Conservation (phyloP, 1,140 invertebrate genomes). For the Cydia fagiglandana region DNA sequence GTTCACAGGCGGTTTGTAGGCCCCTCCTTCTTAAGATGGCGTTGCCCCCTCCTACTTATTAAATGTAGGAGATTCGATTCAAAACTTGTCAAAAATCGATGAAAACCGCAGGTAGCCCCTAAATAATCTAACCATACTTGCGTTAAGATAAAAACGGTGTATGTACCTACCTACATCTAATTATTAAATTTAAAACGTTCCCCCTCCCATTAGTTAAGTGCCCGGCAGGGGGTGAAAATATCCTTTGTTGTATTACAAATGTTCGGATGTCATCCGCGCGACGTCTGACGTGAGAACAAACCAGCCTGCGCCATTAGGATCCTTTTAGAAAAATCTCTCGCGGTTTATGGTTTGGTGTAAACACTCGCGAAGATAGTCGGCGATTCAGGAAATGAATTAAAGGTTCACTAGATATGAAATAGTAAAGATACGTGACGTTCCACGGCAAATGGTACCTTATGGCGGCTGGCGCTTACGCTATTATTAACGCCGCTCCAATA, state of each 20-base stretch:
- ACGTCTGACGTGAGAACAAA: constrained; percentile 71
- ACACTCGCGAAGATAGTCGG: neutral
- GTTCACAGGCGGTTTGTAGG: constrained; percentile 70
- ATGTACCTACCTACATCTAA: neutral
- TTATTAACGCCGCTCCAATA: too few species aligned
- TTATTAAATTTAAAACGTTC: constrained; percentile 12
- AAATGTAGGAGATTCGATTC: neutral
- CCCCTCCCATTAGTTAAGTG: constrained; percentile 54
- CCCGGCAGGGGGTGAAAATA: constrained; percentile 51
- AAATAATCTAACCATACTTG: too few species aligned
- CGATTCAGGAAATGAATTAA: too few species aligned
- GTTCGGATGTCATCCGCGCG: constrained; percentile 63
- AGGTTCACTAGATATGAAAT: too few species aligned
- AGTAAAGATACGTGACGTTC: too few species aligned
- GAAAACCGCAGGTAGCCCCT: too few species aligned
- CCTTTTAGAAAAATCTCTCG: constrained; percentile 13
- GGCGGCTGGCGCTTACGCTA: too few species aligned
- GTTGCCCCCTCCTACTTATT: constrained; percentile 61
- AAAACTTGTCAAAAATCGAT: too few species aligned
- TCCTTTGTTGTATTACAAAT: constrained; percentile 73
- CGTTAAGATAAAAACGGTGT: neutral
- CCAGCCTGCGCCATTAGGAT: constrained; percentile 48
- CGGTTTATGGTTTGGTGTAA: constrained; percentile 1
- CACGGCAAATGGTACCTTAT: too few species aligned
- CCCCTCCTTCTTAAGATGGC: constrained; percentile 76